Evolutionary conservation across 2,113 vertebrate genomes (phyloP).

Genomic region (human (Homo sapiens)): GRCh38 chr5:142454501-142455000

Average conservation of each 20-base stretch:
- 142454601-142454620: not conserved
- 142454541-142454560: not conserved
- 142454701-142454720: not conserved
- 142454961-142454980: too few relatives aligned
- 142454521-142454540: not conserved
- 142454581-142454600: not conserved
- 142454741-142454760: not conserved
- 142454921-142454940: too few relatives aligned
- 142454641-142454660: not conserved
- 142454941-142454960: too few relatives aligned
- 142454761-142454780: not conserved
- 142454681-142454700: not conserved
- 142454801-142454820: too few relatives aligned
- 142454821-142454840: too few relatives aligned
- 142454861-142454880: too few relatives aligned
- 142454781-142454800: not conserved
- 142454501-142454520: not conserved
- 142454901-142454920: too few relatives aligned
- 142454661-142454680: not conserved
- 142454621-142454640: not conserved
- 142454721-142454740: not conserved
- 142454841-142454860: too few relatives aligned
- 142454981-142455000: too few relatives aligned
- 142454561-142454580: not conserved
- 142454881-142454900: too few relatives aligned